Evolutionary conservation across 2,797 vertebrate species (phyloP), one percentile per base, ranked within the genome.

Genomic region (Macroramphosus scolopax): DNA sequence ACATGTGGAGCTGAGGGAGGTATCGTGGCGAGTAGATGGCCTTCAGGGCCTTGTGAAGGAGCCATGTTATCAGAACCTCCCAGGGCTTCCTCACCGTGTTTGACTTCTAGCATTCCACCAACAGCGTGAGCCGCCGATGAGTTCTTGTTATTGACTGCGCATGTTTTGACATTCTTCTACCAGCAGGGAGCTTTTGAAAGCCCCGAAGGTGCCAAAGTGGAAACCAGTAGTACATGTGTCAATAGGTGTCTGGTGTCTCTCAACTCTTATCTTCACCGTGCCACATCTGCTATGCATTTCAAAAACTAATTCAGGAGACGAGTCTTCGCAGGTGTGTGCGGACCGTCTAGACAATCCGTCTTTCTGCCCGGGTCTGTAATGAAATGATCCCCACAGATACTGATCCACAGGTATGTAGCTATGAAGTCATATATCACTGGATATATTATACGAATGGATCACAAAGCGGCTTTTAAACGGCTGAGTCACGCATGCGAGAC

Each of bases 181-280:
- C 84, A 83, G 85, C 82, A 53, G 87, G 86, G 77, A 63, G 77
- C 83, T 78, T 76, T 83, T 47, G n/a, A 69, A 75, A 83, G 80
- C 76, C 80, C 83, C 3, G 76, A 7, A 87, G 83, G 86, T 88
- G 83, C 74, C 84, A 83, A 85, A 83, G 84, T 84, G 80, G 80
- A 88, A 87, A 84, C 77, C 87, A 87, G 82, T 81, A 73, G 77
- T 86, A 83, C 83, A 84, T 78, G 78, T 87, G 86, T 90, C 86
- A 85, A 78, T 78, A 87, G 71, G 84, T 82, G 81, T 88, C 84
- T 65, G 45, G 72, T 89, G 79, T 86, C 84, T 75, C 61, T 69
- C 68, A 80, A 75, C 72, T 82, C 73, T 56, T n/a, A 65, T 78
- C 68, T 78, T 67, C 63, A 72, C 42, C 12, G 46, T 41, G 58